phyloP scores from a whole-genome alignment of 1,140 invertebrate species.

The Calycopis cecrops region DNA sequence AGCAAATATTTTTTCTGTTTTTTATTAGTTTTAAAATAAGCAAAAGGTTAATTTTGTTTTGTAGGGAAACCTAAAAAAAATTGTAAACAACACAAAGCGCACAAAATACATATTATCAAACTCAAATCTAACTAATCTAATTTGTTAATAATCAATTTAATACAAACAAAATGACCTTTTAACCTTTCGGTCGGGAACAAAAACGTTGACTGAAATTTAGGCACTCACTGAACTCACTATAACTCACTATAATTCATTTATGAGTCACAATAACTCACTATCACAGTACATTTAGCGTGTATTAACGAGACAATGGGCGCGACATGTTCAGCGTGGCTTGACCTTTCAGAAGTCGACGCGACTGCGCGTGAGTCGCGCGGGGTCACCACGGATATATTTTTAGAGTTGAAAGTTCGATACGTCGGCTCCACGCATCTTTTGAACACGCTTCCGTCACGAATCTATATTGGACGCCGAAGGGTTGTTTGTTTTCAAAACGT shows the following conservation, averaged over 20 bases:
- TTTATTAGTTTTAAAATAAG: no score
- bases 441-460: conserved; percentile 33
- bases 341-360: conserved; percentile 66
- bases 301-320: conserved; percentile 46
- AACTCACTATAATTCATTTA: conserved; percentile 11
- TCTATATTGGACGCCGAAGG: background rate
- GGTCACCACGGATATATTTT: conserved; percentile 68
- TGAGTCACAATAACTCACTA: conserved; percentile 8
- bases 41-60: no score
- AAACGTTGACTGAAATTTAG: background rate
- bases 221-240: conserved; percentile 1
- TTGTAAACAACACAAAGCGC: no score
- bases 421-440: conserved; percentile 42
- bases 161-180: background rate
- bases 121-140: no score
- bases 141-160: no score
- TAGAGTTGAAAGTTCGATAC: conserved; percentile 74
- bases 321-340: conserved; percentile 51
- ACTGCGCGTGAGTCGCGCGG: conserved; percentile 65
- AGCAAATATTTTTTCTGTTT: no score
- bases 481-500: no score
- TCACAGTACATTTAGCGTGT: conserved; percentile 32
- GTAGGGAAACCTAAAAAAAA: no score
- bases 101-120: no score
- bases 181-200: background rate